Conservation (phyloP, 2,888 invertebrate genomes). For the Nemoura dubitans region DNA sequence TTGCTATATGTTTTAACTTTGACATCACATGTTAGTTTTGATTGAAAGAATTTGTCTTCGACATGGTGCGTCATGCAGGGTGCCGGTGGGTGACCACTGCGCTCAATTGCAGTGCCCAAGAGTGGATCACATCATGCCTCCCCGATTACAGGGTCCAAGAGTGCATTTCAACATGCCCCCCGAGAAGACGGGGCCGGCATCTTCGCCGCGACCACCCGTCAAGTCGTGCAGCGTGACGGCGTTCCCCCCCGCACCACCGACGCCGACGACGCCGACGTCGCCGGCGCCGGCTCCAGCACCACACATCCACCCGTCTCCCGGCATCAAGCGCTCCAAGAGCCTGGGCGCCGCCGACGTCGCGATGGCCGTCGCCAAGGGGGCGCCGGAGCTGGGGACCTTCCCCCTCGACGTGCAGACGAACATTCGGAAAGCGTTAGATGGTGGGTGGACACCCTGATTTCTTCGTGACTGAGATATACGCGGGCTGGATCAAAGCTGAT, state of each 20-base stretch:
- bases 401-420: constrained; percentile 76
- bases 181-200: constrained; percentile 1
- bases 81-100: too few species aligned
- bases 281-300: constrained; percentile 39
- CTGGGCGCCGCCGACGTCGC: constrained; percentile 80
- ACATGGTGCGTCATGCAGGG: too few species aligned
- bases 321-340: constrained; percentile 84
- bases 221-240: constrained; percentile 47
- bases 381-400: constrained; percentile 80
- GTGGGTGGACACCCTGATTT: constrained; percentile 24
- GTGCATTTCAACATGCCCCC: constrained; percentile 63
- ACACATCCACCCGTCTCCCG: constrained; percentile 52
- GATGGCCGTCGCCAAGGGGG: constrained; percentile 69
- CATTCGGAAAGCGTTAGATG: constrained; percentile 73
- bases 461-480: background rate
- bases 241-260: constrained; percentile 8
- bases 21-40: too few species aligned
- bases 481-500: background rate
- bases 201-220: constrained; percentile 37
- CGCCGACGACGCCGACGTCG: constrained; percentile 1
- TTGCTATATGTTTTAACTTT: too few species aligned
- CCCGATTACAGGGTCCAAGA: constrained; percentile 63
- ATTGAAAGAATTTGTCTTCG: too few species aligned
- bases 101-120: too few species aligned
- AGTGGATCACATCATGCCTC: too few species aligned